Evolutionary conservation across 2,797 vertebrate species (phyloP), one percentile per base, ranked within the genome.

Genomic region (Acanthopagrus latus): DNA sequence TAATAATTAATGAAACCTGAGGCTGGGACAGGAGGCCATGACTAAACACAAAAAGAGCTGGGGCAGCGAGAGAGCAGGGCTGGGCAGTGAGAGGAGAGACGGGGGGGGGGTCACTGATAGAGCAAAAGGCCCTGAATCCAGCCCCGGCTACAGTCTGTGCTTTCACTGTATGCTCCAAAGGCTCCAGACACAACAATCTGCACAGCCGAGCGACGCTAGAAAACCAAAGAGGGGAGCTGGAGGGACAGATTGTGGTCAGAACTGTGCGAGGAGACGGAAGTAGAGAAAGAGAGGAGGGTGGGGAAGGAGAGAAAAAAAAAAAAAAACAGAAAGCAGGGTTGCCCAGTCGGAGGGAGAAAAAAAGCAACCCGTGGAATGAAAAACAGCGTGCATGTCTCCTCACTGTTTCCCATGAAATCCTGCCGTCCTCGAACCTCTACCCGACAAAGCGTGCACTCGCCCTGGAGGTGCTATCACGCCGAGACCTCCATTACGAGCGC

Each of bases 1-100:
- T 91, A 95, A 95, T 95, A 93, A 95, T 95, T 95, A 95, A 95
- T 93, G 92, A 93, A 95, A 95, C 91, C 89, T 50, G 86, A 94
- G 87, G 87, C 91, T 62, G 50, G 81, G 84, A 90, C 84, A 74
- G 84, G 68, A 88, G 82, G 70, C 89, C 92, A 84, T 94, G 94
- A 93, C 92, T 92, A 93, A 94, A 92, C 85, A 83, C 69, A 75
- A 65, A 82, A 78, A 80, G 77, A 66, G 60, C 57, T 23, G 0
- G 43, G 56, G 73, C 64, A 62, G 33, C 2, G 54, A 84, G 80
- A 80, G 56, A 27, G 27, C 27, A 27, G 27, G 27, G n/a, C n/a
- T n/a, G n/a, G n/a, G n/a, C n/a, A n/a, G 62, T 33, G 29, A 73
- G 58, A 7, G 66, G 44, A n/a, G 38, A 68, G 44, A 2, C 18